Percentiles rank a stretch among this genome's conserved stretches.
These are phyloP conservation scores for Lacerta bilineata DNA, from an alignment of 2,797 vertebrate genomes.

Conservation along the genomic window DNA sequence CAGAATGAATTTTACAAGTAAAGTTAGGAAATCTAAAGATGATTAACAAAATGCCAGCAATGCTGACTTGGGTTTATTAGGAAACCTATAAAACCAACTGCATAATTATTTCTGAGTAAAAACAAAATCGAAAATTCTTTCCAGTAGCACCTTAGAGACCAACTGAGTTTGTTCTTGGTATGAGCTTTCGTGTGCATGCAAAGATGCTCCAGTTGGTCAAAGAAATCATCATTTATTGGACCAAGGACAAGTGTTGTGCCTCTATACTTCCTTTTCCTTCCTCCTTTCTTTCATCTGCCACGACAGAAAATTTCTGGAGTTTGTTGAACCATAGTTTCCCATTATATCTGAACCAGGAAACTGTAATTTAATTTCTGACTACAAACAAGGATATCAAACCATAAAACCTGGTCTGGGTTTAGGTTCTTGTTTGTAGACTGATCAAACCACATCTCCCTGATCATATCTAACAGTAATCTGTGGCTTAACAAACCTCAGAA, in stretches of 20 bases:
- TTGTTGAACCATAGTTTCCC: background rate
- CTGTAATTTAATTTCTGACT: background rate
- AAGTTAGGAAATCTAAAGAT: background rate
- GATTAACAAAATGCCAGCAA: background rate
- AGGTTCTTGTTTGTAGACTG: too few species aligned
- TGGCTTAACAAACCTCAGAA: background rate
- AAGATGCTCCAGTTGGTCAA: too few species aligned
- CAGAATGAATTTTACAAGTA: background rate
- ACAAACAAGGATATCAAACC: background rate
- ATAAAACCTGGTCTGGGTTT: too few species aligned
- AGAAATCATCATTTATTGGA: too few species aligned
- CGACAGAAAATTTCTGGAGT: background rate
- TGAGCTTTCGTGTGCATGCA: too few species aligned
- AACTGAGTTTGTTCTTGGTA: too few species aligned
- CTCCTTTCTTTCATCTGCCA: background rate
- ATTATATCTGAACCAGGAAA: background rate
- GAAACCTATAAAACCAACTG: background rate
- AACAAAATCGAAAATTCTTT: too few species aligned
- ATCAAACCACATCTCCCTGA: too few species aligned
- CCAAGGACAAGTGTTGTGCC: background rate
- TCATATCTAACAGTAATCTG: background rate
- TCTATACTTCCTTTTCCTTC: background rate
- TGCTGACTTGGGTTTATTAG: background rate
- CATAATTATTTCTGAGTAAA: background rate
- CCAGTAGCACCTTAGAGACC: too few species aligned